A percentile compares a stretch with the other conserved stretches of the same genome.
Conservation (phyloP, 2,113 vertebrate species). For the Sapayoa aenigma region DNA sequence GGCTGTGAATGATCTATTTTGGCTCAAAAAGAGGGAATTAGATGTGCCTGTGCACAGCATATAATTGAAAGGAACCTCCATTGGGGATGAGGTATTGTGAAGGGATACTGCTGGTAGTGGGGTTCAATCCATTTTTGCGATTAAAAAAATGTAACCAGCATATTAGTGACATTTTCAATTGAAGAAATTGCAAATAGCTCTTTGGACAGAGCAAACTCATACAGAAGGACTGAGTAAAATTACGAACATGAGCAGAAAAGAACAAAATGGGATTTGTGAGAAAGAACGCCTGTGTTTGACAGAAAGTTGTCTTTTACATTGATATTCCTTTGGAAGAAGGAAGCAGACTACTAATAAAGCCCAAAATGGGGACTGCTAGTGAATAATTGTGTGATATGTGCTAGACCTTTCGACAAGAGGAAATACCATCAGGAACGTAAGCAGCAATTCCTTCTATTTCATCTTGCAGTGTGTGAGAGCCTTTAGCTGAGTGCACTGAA, state of each 20-base stretch:
- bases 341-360: background rate
- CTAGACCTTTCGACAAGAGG: background rate
- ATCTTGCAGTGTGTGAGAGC: background rate
- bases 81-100: background rate
- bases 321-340: background rate
- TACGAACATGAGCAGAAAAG: background rate
- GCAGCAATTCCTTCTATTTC: background rate
- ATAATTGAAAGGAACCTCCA: background rate
- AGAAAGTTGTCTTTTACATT: background rate
- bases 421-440: background rate
- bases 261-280: background rate
- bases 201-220: background rate
- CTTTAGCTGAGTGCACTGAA: background rate
- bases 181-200: background rate
- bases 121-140: constrained; percentile 2
- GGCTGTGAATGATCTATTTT: background rate
- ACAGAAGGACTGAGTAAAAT: background rate
- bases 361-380: background rate
- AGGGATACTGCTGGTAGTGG: background rate
- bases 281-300: background rate
- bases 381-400: background rate
- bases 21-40: background rate
- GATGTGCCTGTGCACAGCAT: background rate
- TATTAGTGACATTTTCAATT: background rate
- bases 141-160: background rate